A percentile compares a stretch with the other conserved stretches of the same genome.
phyloP scores from a whole-genome alignment of 2,888 invertebrate genomes.

The Agrotis puta region DNA sequence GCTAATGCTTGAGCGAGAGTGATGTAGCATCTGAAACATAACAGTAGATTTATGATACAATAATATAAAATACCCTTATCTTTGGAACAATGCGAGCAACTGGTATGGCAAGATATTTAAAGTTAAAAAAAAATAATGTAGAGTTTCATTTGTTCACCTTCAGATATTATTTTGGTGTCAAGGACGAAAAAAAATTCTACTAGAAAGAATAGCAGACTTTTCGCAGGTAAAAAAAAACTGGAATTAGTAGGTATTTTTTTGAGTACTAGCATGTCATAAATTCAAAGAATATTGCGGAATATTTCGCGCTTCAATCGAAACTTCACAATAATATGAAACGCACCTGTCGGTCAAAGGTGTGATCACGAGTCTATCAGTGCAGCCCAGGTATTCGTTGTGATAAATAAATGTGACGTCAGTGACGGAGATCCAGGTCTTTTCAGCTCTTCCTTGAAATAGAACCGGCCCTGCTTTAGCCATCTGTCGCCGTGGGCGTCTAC shows the following conservation, averaged over 20 bases:
- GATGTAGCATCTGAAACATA: slow-evolving; percentile 96
- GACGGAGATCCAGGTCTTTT: slow-evolving; percentile 97
- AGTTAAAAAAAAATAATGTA: too few relatives aligned
- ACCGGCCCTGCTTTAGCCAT: slow-evolving; percentile 99
- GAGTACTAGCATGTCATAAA: slow-evolving; percentile 19
- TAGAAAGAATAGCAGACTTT: background rate
- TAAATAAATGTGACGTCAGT: slow-evolving; percentile 98
- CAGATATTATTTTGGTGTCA: too few relatives aligned
- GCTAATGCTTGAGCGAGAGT: slow-evolving; percentile 98
- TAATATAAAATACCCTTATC: too few relatives aligned
- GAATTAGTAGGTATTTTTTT: background rate
- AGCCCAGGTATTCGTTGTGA: slow-evolving; percentile 99
- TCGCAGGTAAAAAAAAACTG: too few relatives aligned
- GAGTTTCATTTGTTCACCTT: too few relatives aligned
- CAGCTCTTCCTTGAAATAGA: slow-evolving; percentile 99
- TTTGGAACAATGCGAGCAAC: background rate
- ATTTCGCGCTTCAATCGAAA: background rate
- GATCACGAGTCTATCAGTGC: slow-evolving; percentile 98
- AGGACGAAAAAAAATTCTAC: too few relatives aligned
- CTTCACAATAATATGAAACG: background rate
- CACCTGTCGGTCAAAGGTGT: slow-evolving; percentile 98
- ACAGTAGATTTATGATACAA: too few relatives aligned
- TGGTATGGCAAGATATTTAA: background rate
- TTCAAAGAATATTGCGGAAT: background rate
- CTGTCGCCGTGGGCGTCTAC: too few relatives aligned